Base-by-base conservation (phyloP, 2,797 vertebrate genomes). In the Rhinoraja longicauda region DNA sequence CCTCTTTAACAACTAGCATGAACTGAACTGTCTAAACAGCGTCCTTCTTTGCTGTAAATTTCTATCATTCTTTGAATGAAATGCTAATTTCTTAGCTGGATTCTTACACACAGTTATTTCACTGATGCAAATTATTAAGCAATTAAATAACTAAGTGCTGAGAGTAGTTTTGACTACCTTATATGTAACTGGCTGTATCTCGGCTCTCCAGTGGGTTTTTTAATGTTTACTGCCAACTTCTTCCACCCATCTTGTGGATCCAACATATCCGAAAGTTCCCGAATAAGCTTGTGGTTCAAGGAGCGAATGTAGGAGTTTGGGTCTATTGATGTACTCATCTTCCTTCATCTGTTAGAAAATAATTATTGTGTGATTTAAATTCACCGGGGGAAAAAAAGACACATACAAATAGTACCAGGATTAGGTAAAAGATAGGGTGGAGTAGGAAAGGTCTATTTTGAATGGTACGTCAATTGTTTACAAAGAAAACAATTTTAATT, bases 231-330 rank as follows among this genome's bases (percentile, higher is more conserved):
- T 0, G 97, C 96, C 10, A 99, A 93, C 0, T 96, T 97, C 95
- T 96, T 99, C 99, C 98, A 99, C 3, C 94, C 96, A 77, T 98
- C 97, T 6, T 98, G 97, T 3, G 98, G 97, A 93, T 99, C 98
- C 94, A 99, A 94, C 94, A 97, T 97, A 79, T 98, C 98, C 0
- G 98, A 96, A 93, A 99, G 94, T 88, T 94, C 95, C 53, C 96
- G 96, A 77, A 97, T 94, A 12, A 97, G 94, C 76, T 96, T 94
- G 26, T 96, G 97, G 62, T 95, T 94, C 13, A 99, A 95, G 93
- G 95, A 96, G 53, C 98, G 98, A 0, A 99, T 94, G 2, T 97
- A 96, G 0, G 98, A 98, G 15, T 96, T 95, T 17, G 96, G 93
- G 64, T 97, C 97, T 86, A 98, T 81, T 0, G 96, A 94, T 26